A percentile compares a stretch with the other conserved stretches of the same genome.
These are phyloP conservation scores for Tetranychus piercei DNA, from an alignment of 2,888 invertebrate species.

Conservation along the genomic window DNA sequence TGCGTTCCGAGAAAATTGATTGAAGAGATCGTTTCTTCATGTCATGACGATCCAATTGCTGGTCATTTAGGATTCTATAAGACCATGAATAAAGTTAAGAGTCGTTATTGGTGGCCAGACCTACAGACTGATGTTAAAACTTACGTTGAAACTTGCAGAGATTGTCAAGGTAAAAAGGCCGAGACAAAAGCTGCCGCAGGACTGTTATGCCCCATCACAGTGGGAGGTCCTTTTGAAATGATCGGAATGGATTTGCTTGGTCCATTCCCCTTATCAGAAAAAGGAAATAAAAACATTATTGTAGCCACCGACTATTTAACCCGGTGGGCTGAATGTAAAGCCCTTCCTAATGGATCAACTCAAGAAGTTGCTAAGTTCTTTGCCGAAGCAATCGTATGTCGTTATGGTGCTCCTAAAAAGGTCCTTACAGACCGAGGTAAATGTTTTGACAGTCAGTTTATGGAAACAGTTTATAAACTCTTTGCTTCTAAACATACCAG, in stretches of 20 bases:
- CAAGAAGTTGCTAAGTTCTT: conserved; percentile 22
- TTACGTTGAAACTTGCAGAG: not conserved
- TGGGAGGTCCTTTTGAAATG: conserved; percentile 11
- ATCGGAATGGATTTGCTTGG: conserved; percentile 20
- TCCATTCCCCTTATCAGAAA: conserved; percentile 18
- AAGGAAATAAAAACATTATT: conserved; percentile 23
- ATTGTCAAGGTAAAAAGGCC: not conserved
- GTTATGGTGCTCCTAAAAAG: conserved; percentile 21
- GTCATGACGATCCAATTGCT: not conserved
- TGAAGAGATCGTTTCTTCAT: not conserved
- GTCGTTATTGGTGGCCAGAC: conserved; percentile 6
- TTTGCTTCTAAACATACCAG: conserved; percentile 17
- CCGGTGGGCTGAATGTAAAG: conserved; percentile 22
- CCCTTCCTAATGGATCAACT: conserved; percentile 22
- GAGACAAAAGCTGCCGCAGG: not conserved
- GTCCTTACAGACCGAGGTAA: not conserved
- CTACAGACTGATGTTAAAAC: not conserved
- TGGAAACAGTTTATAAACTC: not conserved
- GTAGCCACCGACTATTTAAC: conserved; percentile 24
- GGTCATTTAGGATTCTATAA: conserved; percentile 9
- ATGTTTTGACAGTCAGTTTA: not conserved
- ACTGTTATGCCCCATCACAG: not conserved
- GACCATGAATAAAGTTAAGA: not conserved
- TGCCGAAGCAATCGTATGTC: conserved; percentile 23
- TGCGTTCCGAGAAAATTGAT: not conserved